Conservation (phyloP, 2,888 invertebrate species). For the Caenorhabditis parvicauda region DNA sequence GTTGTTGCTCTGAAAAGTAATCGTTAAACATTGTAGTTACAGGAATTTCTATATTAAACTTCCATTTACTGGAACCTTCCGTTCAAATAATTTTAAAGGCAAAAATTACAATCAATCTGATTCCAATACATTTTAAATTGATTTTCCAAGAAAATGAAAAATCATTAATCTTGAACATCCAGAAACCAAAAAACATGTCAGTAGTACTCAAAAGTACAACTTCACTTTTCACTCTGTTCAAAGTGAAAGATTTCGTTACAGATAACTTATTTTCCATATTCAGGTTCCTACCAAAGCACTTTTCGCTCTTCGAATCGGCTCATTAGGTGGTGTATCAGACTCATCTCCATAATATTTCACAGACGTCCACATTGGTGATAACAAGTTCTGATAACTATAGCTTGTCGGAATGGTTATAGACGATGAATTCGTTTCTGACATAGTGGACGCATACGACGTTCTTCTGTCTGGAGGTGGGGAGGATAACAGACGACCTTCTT, state of each 20-base stretch:
- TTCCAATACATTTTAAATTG: too few relatives aligned
- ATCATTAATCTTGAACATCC: neutral
- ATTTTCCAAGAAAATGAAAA: neutral
- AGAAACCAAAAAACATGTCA: too few relatives aligned
- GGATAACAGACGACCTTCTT: constrained; percentile 12
- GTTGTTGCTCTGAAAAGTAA: constrained; percentile 49
- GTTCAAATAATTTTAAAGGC: too few relatives aligned
- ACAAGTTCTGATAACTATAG: constrained; percentile 50
- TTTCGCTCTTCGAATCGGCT: constrained; percentile 40
- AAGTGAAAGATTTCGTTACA: neutral
- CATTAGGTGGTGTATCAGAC: constrained; percentile 44
- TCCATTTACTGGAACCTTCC: constrained; percentile 4
- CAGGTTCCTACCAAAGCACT: constrained; percentile 46
- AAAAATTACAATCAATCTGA: too few relatives aligned
- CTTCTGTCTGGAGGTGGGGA: constrained; percentile 56
- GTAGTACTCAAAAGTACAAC: neutral
- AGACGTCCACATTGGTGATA: constrained; percentile 53
- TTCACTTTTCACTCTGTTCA: neutral
- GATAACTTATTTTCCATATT: neutral
- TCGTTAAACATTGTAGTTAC: too few relatives aligned
- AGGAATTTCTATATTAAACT: neutral
- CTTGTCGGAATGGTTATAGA: constrained; percentile 48
- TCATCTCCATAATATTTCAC: constrained; percentile 40
- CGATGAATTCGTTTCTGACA: constrained; percentile 43
- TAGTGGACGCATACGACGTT: constrained; percentile 46